A percentile compares a stretch with the other conserved stretches of the same genome.
Evolutionary conservation across 1,140 invertebrate species (phyloP).

Genomic region (Hycleus cichorii): DNA sequence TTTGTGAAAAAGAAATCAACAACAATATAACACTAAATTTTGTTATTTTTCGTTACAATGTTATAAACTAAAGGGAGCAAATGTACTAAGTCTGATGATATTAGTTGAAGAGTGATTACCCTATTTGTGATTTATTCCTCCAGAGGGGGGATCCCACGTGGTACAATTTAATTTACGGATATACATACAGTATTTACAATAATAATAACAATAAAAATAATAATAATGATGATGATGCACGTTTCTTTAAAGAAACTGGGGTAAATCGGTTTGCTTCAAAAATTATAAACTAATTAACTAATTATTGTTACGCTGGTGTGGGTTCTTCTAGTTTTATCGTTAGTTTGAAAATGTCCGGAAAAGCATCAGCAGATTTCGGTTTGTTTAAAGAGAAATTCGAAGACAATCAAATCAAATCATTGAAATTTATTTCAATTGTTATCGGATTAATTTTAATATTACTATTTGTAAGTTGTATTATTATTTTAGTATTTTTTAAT

Average conservation of each 20-base stretch:
- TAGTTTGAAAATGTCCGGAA: constrained; percentile 9
- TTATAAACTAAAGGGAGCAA: no score
- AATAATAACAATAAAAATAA: no score
- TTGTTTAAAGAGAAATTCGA: constrained; percentile 11
- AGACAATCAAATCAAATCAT: neutral
- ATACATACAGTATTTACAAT: no score
- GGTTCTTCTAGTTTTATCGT: no score
- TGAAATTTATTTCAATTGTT: constrained; percentile 1
- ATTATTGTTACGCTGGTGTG: neutral
- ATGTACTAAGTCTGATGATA: no score
- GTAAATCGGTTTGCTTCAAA: no score
- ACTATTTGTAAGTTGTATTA: constrained; percentile 7
- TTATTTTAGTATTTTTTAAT: neutral
- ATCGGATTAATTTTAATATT: neutral
- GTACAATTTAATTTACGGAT: constrained; percentile 10
- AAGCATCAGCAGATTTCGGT: constrained; percentile 15
- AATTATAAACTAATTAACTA: no score
- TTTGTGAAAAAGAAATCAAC: no score
- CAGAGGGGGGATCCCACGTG: constrained; percentile 10
- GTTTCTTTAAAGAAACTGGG: no score
- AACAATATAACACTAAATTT: no score
- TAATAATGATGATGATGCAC: no score
- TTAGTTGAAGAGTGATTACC: constrained; percentile 4
- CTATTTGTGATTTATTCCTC: constrained; percentile 5
- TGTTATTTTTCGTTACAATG: no score